A percentile compares a stretch with the other conserved stretches of the same genome.
Conservation (phyloP, 2,113 vertebrate genomes). For the Neotoma lepida region DNA sequence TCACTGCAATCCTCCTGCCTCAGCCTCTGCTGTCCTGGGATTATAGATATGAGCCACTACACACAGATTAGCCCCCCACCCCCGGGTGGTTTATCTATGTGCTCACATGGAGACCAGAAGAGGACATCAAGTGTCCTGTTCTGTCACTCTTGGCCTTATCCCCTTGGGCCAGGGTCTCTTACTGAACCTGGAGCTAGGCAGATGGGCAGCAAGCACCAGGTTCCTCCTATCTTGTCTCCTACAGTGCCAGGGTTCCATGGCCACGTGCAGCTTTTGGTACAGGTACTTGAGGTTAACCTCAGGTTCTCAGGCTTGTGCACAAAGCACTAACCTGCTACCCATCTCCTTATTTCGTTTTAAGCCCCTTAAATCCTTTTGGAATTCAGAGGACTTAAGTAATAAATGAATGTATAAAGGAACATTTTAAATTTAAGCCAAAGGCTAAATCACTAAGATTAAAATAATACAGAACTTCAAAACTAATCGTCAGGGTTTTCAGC, state of each 20-base stretch:
- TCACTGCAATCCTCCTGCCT: neutral
- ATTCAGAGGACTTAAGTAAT: slow-evolving; percentile 3
- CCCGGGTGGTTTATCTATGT: neutral
- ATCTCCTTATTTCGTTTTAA: neutral
- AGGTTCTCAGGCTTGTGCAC: neutral
- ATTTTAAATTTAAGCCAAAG: slow-evolving; percentile 5
- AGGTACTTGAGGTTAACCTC: neutral
- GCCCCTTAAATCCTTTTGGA: slow-evolving; percentile 29
- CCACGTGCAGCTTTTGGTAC: neutral
- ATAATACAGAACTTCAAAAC: slow-evolving; percentile 44
- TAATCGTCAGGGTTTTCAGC: slow-evolving; percentile 23
- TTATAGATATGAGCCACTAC: neutral
- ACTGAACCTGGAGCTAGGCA: neutral
- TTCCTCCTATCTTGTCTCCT: neutral
- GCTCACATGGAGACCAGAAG: neutral
- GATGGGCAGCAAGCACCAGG: neutral
- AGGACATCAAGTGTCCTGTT: neutral
- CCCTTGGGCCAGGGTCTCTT: neutral
- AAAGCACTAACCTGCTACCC: neutral
- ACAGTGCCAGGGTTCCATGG: neutral
- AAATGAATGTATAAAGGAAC: neutral
- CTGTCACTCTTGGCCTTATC: neutral
- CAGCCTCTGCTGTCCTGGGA: neutral
- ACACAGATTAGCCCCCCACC: neutral
- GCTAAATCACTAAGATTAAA: slow-evolving; percentile 46